These are phyloP conservation scores for Enteromius fasciolatus DNA, from an alignment of 2,797 vertebrate genomes.

Conservation along the genomic window DNA sequence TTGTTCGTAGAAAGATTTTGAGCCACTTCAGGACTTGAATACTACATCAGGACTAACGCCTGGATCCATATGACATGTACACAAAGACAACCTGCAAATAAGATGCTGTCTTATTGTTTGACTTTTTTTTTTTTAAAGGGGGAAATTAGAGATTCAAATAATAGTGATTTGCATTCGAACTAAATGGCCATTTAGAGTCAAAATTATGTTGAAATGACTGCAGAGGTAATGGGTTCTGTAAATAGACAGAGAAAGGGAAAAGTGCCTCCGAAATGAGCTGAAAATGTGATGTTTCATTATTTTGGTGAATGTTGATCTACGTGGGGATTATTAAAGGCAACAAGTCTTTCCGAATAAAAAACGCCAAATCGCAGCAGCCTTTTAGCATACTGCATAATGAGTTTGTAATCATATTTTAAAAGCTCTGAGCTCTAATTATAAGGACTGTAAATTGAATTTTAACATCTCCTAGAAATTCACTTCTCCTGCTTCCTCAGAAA, in stretches of 20 bases:
- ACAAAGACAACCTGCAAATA: slow-evolving; percentile 24
- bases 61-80: neutral
- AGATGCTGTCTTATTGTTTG: slow-evolving; percentile 29
- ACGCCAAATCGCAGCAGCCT: slow-evolving; percentile 40
- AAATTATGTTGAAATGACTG: slow-evolving; percentile 62
- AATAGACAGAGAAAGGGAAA: slow-evolving; percentile 56
- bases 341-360: slow-evolving; percentile 56
- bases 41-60: neutral
- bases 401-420: slow-evolving; percentile 62
- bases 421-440: slow-evolving; percentile 51
- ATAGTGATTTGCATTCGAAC: slow-evolving; percentile 61
- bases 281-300: slow-evolving; percentile 59
- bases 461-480: slow-evolving; percentile 23
- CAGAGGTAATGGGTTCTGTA: slow-evolving; percentile 61
- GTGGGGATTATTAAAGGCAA: slow-evolving; percentile 57
- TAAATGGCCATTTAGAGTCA: slow-evolving; percentile 61
- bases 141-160: slow-evolving; percentile 60
- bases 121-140: slow-evolving; percentile 30
- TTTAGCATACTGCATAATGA: slow-evolving; percentile 55
- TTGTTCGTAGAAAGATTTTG: neutral
- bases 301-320: slow-evolving; percentile 56
- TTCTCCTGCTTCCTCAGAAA: slow-evolving; percentile 30
- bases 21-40: neutral
- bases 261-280: slow-evolving; percentile 54
- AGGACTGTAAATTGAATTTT: slow-evolving; percentile 58